Evolutionary conservation across 2,797 vertebrate species (phyloP), one percentile per base, ranked within the genome.

Genomic region (Acipenser oxyrinchus): DNA sequence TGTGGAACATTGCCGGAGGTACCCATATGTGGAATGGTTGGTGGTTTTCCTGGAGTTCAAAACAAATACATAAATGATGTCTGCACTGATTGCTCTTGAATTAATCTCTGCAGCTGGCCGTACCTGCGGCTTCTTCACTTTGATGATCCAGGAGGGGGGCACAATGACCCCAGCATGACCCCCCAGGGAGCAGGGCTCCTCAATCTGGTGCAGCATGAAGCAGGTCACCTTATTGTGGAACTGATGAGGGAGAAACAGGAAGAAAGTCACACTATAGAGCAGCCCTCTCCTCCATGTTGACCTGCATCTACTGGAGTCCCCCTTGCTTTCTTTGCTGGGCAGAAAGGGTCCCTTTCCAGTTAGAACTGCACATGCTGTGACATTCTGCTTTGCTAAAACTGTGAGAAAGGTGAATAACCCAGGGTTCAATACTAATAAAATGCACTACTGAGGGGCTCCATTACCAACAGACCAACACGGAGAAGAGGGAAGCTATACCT

Each of bases 211-310:
- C 78, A 99, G 87, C 95, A 99, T 94, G 89, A 98, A 99, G 83
- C 97, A 99, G 66, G 95, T 98, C 81, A 99, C 97, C 86, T 98
- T 99, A 81, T 99, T 99, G 86, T 99, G 95, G 85, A 97, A 99
- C 96, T 98, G 81, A 55, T 37, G 37, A 37, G 37, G 37, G 37
- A 37, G 5, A 37, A 37, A 48, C 15, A 7, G 51, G 64, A 5
- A 13, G 60, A 8, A 6, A 50, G 48, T 51, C 37, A 10, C 3
- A 53, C n/a, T 10, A 9, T 18, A 57, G 62, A 12, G 12, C 52
- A 9, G 12, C 52, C 9, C 52, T 12, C 12, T 5, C 52, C 52
- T 53, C 52, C 52, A 59, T 10, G 48, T 5, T 52, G 52, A 3
- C 48, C 8, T n/a, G 23, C 52, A 53, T 9, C 9, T 53, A 12